Evolutionary conservation across 2,113 vertebrate genomes (phyloP).

Genomic region (Apus apus): DNA sequence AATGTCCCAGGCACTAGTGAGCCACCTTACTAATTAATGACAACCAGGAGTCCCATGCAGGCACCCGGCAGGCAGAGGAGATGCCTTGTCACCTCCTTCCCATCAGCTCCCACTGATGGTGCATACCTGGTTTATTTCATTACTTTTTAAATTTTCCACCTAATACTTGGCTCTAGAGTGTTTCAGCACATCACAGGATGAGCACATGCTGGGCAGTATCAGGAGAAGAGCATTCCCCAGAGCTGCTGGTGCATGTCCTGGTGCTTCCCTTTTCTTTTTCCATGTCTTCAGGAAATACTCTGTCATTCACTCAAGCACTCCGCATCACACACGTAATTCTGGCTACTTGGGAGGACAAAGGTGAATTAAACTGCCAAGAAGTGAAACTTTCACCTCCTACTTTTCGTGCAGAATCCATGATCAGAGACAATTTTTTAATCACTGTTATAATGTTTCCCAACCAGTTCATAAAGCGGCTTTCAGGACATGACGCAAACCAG

Average conservation of each 20-base stretch:
- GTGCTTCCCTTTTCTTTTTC: background rate
- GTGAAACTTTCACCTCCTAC: background rate
- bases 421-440: constrained; percentile 60
- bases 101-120: background rate
- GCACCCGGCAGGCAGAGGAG: background rate
- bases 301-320: rapidly evolving
- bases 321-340: rapidly evolving
- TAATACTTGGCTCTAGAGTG: background rate
- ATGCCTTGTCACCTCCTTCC: background rate
- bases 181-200: background rate
- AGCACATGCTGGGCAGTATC: background rate
- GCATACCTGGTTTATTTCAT: background rate
- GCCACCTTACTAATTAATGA: background rate
- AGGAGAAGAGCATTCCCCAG: background rate
- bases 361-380: background rate
- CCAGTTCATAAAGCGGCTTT: constrained; percentile 67
- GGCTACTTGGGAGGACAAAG: background rate
- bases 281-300: background rate
- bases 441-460: constrained; percentile 17
- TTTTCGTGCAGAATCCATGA: background rate
- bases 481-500: constrained; percentile 62
- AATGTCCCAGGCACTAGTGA: background rate
- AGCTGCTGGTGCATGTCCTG: background rate
- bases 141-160: background rate
- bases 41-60: background rate